Evolutionary conservation across 2,797 vertebrate species (phyloP).

Genomic region (Artibeus jamaicensis): DNA sequence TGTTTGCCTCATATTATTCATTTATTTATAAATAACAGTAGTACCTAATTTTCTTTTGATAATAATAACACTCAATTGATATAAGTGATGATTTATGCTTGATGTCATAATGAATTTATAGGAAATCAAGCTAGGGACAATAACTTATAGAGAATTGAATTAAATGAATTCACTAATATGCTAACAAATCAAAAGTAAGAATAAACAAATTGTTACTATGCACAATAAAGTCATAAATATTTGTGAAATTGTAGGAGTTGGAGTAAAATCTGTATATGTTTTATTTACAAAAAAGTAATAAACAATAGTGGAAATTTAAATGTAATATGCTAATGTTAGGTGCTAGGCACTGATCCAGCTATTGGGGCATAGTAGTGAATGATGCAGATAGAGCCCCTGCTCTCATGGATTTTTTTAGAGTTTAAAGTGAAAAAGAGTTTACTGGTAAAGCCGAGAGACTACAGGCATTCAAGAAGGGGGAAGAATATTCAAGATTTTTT

Average conservation of each 20-base stretch:
- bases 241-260: constrained; percentile 31
- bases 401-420: neutral
- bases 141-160: constrained; percentile 56
- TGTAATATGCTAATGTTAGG: neutral
- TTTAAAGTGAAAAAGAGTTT: neutral
- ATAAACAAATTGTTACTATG: constrained; percentile 52
- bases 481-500: neutral
- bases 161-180: constrained; percentile 52
- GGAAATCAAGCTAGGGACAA: constrained; percentile 60
- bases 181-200: constrained; percentile 64
- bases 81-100: constrained; percentile 76
- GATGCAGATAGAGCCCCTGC: neutral
- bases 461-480: neutral
- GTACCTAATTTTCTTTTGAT: constrained; percentile 72
- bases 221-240: constrained; percentile 57
- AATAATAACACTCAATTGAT: constrained; percentile 65
- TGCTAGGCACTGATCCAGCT: neutral
- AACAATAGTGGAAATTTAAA: neutral
- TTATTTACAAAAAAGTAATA: neutral
- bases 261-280: constrained; percentile 9
- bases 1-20: neutral
- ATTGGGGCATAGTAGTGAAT: neutral
- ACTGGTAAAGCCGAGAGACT: neutral
- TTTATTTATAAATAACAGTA: neutral
- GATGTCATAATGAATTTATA: constrained; percentile 64